These are phyloP conservation scores for Pyrocoelia pectoralis DNA, from an alignment of 2,888 invertebrate species.

Conservation along the genomic window DNA sequence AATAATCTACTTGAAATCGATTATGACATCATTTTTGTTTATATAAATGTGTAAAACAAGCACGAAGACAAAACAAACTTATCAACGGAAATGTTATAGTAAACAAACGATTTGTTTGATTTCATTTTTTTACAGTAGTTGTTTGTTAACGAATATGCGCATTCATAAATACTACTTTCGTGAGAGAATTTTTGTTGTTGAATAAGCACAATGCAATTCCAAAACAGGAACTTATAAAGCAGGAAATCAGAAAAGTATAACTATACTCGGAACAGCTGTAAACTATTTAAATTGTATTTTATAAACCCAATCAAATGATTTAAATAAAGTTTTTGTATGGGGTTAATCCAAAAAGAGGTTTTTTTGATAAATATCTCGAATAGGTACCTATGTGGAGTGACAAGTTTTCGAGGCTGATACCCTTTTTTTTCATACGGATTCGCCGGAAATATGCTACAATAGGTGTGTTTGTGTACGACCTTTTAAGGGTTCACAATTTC, in stretches of 20 bases:
- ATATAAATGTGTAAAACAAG: no score
- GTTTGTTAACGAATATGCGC: no score
- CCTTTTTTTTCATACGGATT: conserved; percentile 32
- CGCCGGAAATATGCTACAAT: conserved; percentile 39
- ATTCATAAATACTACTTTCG: no score
- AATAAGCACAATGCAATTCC: conserved; percentile 10
- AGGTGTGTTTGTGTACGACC: conserved; percentile 10
- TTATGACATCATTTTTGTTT: no score
- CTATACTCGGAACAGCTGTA: conserved; percentile 15
- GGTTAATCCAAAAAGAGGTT: conserved; percentile 17
- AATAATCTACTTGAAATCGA: no score
- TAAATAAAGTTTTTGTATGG: conserved; percentile 36
- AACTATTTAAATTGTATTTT: conserved; percentile 9
- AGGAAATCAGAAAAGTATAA: no score
- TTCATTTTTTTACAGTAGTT: no score
- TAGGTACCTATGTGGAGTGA: conserved; percentile 24
- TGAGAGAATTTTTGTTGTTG: no score
- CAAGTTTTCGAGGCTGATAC: conserved; percentile 33
- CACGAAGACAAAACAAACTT: no score
- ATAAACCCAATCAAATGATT: conserved; percentile 36
- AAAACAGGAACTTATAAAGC: conserved; percentile 39
- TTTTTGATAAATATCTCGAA: conserved; percentile 34
- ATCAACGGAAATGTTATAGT: no score
- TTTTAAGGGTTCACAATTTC: conserved; percentile 7
- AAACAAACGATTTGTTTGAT: no score